These are phyloP conservation scores for Heliothis peltigera DNA, from an alignment of 2,888 invertebrate species.

Conservation along the genomic window DNA sequence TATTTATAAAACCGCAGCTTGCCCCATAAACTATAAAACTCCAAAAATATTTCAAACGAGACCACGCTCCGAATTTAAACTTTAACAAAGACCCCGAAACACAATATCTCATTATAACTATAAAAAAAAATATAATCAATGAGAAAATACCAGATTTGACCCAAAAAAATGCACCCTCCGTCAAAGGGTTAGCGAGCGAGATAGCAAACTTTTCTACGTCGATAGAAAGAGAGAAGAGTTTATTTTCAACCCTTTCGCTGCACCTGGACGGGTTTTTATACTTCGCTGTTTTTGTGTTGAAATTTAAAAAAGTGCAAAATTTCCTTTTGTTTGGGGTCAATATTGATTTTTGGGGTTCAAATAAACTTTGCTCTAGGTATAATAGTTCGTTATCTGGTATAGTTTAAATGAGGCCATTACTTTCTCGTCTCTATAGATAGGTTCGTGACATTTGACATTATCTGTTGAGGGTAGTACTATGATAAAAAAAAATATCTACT, in stretches of 20 bases:
- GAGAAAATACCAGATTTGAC: constrained; percentile 87
- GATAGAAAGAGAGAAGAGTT: constrained; percentile 68
- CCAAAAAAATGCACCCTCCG: constrained; percentile 84
- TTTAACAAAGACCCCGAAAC: constrained; percentile 76
- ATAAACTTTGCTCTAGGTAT: constrained; percentile 77
- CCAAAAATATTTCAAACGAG: constrained; percentile 65
- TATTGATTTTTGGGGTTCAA: constrained; percentile 86
- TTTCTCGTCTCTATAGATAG: constrained; percentile 68
- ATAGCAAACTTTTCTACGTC: constrained; percentile 55
- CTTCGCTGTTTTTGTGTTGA: constrained; percentile 75
- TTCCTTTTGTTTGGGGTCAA: constrained; percentile 84
- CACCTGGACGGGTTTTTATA: constrained; percentile 85
- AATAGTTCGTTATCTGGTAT: constrained; percentile 83
- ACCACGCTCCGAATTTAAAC: constrained; percentile 72
- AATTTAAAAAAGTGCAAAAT: constrained; percentile 88
- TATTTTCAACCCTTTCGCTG: constrained; percentile 83
- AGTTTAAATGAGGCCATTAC: constrained; percentile 82
- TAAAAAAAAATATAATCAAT: constrained; percentile 84
- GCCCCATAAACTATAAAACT: constrained; percentile 59
- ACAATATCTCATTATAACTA: constrained; percentile 88
- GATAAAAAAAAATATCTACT: constrained; percentile 27
- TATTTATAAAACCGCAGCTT: constrained; percentile 55
- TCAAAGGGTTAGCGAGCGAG: constrained; percentile 84
- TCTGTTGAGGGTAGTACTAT: constrained; percentile 3
- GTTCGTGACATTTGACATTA: constrained; percentile 61